A percentile compares a stretch with the other conserved stretches of the same genome.
These are phyloP conservation scores for Drosophila hydei DNA, from an alignment of 1,140 invertebrate species.

Conservation along the genomic window DNA sequence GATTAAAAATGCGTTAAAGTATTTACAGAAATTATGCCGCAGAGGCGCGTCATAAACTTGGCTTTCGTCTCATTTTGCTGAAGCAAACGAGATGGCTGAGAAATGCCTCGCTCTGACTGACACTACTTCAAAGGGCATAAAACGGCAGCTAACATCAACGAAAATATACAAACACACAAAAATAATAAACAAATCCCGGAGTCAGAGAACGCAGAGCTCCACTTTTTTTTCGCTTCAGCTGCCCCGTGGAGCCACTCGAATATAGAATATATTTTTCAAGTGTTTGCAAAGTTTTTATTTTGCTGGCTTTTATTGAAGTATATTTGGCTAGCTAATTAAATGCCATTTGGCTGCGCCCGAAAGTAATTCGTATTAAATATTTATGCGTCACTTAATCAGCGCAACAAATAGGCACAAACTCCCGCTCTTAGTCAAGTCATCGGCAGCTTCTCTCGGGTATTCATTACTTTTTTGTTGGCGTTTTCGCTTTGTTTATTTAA, in stretches of 20 bases:
- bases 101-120: conserved; percentile 27
- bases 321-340: conserved; percentile 72
- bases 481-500: conserved; percentile 69
- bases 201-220: background rate
- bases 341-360: conserved; percentile 51
- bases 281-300: conserved; percentile 35
- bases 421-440: background rate
- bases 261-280: conserved; percentile 14
- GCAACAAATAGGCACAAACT: conserved; percentile 6
- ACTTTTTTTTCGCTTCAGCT: conserved; percentile 30
- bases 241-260: conserved; percentile 49
- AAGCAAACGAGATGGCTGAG: conserved; percentile 31
- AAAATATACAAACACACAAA: conserved; percentile 41
- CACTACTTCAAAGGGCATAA: conserved; percentile 78
- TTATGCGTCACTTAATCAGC: conserved; percentile 72
- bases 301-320: conserved; percentile 25
- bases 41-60: conserved; percentile 55
- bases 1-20: conserved; percentile 78
- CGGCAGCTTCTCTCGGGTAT: background rate
- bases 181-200: conserved; percentile 23
- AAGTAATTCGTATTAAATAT: conserved; percentile 63
- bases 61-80: conserved; percentile 52
- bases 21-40: conserved; percentile 68
- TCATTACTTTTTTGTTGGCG: conserved; percentile 7
- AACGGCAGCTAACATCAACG: conserved; percentile 52